Evolutionary conservation across 2,888 invertebrate species (phyloP), one percentile per base, ranked within the genome.

Genomic region (Drosophila sordidula): DNA sequence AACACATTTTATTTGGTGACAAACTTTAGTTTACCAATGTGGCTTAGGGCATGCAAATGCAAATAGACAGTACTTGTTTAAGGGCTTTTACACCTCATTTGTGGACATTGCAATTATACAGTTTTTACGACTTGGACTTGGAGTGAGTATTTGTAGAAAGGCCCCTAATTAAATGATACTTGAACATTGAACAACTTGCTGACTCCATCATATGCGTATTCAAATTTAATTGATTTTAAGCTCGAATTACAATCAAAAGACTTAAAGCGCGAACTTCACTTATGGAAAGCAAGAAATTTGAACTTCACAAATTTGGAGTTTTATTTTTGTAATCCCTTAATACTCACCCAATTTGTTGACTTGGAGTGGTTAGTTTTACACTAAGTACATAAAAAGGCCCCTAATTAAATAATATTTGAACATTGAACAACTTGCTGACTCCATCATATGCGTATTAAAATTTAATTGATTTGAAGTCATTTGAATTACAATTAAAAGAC

Each of bases 331-430:
- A 0, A 6, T 1, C 6, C n/a, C 26, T 36, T 6, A 1, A 32
- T 46, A 87, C 87, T 88, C 72, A 88, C 88, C 80, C 50, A 88
- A 73, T 83, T 68, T 42, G 26, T 62, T 57, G 9, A 36, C 42
- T 14, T 18, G n/a, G 9, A 11, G 8, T 29, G 38, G 49, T 57
- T 38, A 44, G 14, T 6, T 18, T n/a, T 9, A 16, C 14, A 25
- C 14, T 2, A 16, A n/a, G 14, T 4, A 39, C 11, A n/a, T 6
- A 11, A 0, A n/a, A 8, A 29, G 18, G 3, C 25, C 16, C 6
- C 32, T 12, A 22, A 0, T n/a, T 9, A 22, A 44, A 12, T 12
- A 45, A 44, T 38, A 45, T 57, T 45, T 44, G 22, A 22, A 8
- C 44, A 29, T 18, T 42, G 9, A 32, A 32, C 11, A 9, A 32